Evolutionary conservation across 2,888 invertebrate genomes (phyloP), one percentile per base, ranked within the genome.

Genomic region (Nezara viridula): DNA sequence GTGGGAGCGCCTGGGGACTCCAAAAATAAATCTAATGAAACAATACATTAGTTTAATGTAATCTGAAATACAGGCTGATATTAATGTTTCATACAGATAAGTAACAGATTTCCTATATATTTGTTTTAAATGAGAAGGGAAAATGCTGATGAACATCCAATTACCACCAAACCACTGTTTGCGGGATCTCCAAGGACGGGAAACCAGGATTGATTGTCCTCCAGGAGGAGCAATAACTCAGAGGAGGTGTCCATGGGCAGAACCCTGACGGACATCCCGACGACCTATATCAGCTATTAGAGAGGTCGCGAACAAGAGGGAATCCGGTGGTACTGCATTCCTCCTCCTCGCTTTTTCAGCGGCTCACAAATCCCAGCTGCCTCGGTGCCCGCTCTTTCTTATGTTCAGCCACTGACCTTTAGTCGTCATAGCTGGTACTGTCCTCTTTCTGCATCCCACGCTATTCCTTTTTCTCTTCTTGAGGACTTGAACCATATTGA

Each of bases 211-310:
- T 5, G 9, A 16, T 14, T 27, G 27, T 4, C 60, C 16, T 16
- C 27, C 3, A 5, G 3, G 27, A 60, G 19, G 32, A 0, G 37
- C 66, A 73, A 37, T 16, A 37, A 73, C 66, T 37, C 19, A 1
- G 21, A 37, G 19, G 32, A 73, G 66, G 66, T 60, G 60, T 60
- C 60, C 60, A 16, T 14, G 32, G 27, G 32, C n/a, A 27, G 27
- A n/a, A 4, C 32, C 6, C 7, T 73, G 66, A 73, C 66, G 66
- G 37, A 73, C 32, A 21, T 19, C 66, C 66, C 6, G 66, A 73
- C 66, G 81, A 81, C 81, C 40, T 81, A 81, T 47, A 81, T 81
- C 81, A 81, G 81, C 44, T 47, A 81, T 81, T 81, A 81, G 81
- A 44, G 81, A 81, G 44, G 44, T 81, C 81, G 40, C 81, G 44